Evolutionary conservation across 37 sponge, comb jelly and placozoan genomes (phyloP).

Genomic region (Beroe ovata): DNA sequence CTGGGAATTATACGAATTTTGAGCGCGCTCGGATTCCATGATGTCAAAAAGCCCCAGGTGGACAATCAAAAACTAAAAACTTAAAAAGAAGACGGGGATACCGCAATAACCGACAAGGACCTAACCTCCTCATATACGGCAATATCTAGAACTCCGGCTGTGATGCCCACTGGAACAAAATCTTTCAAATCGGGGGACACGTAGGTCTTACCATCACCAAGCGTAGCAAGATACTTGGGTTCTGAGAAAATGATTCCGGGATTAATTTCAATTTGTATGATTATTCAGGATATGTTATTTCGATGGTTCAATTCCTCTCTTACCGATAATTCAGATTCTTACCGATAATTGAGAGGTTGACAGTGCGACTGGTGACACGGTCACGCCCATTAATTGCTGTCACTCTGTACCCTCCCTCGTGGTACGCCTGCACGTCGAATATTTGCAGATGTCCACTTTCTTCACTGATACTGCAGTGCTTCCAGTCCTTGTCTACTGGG

Average conservation of each 20-base stretch:
- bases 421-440: conserved; percentile 36
- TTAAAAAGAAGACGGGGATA: too few species aligned
- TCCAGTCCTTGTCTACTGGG: not conserved
- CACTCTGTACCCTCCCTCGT: conserved; percentile 7
- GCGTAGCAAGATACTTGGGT: conserved; percentile 33
- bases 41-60: too few species aligned
- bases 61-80: too few species aligned
- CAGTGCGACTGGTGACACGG: not conserved
- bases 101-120: too few species aligned
- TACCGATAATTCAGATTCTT: too few species aligned
- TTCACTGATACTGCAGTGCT: not conserved
- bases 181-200: not conserved
- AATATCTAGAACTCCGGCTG: conserved; percentile 34
- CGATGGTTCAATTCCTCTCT: too few species aligned
- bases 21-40: too few species aligned
- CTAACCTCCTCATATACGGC: conserved; percentile 26
- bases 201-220: conserved; percentile 29
- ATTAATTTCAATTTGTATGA: too few species aligned
- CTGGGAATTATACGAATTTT: too few species aligned
- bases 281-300: too few species aligned
- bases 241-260: conserved; percentile 7
- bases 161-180: not conserved
- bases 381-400: conserved; percentile 9
- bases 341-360: conserved; percentile 12
- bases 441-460: conserved; percentile 19